These are phyloP conservation scores for Tretioscincus oriximinensis DNA, from an alignment of 2,113 vertebrate genomes.

Conservation along the genomic window DNA sequence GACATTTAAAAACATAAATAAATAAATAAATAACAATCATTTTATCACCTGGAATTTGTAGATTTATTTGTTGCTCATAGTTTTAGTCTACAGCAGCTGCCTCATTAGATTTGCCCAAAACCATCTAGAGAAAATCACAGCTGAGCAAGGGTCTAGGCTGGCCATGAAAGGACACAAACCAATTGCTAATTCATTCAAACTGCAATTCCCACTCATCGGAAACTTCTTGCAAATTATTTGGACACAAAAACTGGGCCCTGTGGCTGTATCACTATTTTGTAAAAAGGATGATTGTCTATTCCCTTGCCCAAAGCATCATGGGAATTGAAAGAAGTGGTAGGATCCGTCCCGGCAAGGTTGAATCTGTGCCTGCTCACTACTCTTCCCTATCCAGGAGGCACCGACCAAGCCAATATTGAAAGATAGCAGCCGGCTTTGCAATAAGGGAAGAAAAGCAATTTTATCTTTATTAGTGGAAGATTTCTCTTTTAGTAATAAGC, in stretches of 20 bases:
- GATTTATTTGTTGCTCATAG: background rate
- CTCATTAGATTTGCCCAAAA: background rate
- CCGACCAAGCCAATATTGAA: conserved; percentile 65
- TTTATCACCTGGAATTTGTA: too few species aligned
- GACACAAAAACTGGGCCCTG: background rate
- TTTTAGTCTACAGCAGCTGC: background rate
- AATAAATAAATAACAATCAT: background rate
- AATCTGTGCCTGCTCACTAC: background rate
- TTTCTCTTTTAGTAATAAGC: conserved; percentile 87
- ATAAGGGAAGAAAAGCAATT: conserved; percentile 81
- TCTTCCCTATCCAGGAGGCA: conserved; percentile 28
- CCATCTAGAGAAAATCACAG: background rate
- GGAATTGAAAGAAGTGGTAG: background rate
- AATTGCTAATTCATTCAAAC: background rate
- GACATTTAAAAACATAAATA: background rate
- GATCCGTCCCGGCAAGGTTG: conserved; percentile 54
- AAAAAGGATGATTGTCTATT: background rate
- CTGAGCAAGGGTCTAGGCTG: too few species aligned
- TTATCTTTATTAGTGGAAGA: conserved; percentile 93
- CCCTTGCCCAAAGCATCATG: background rate
- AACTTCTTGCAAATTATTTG: background rate
- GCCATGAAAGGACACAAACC: background rate
- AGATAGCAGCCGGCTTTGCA: conserved; percentile 58
- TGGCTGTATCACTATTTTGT: background rate
- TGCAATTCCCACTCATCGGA: background rate